A percentile compares a stretch with the other conserved stretches of the same genome.
phyloP scores from a whole-genome alignment of 2,888 invertebrate species.

The Meandrusa payeni region DNA sequence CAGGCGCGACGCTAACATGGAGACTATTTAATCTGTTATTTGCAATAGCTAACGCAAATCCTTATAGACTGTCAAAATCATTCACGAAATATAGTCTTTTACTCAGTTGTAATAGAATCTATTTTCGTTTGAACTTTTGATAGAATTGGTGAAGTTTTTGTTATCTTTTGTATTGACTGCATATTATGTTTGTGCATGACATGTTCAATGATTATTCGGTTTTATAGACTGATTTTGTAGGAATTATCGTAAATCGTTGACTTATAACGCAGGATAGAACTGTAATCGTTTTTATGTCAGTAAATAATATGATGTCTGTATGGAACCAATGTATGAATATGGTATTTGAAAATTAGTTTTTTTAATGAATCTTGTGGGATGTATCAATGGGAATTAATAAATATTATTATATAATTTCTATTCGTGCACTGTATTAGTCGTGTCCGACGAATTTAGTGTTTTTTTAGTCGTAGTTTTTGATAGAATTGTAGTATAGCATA shows the following conservation, averaged over 20 bases:
- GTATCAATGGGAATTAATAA: too few relatives aligned
- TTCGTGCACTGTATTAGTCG: too few relatives aligned
- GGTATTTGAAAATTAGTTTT: conserved; percentile 7
- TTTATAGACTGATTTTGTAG: conserved; percentile 29
- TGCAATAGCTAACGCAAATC: conserved; percentile 22
- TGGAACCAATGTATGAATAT: conserved; percentile 20
- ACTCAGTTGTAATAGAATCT: background rate
- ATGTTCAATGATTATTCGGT: conserved; percentile 14
- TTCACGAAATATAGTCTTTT: background rate
- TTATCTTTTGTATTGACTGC: conserved; percentile 21
- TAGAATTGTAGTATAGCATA: too few relatives aligned
- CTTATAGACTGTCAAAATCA: conserved; percentile 14
- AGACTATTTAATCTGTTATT: conserved; percentile 46
- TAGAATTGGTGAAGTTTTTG: conserved; percentile 15
- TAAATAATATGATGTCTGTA: conserved; percentile 17
- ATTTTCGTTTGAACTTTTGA: conserved; percentile 7
- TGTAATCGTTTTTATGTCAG: background rate
- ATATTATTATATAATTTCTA: too few relatives aligned
- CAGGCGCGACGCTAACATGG: conserved; percentile 44
- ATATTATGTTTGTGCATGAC: conserved; percentile 32
- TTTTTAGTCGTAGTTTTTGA: background rate
- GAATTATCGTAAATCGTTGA: conserved; percentile 10
- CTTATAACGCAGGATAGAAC: conserved; percentile 12
- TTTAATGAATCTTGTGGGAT: background rate
- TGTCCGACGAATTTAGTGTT: too few relatives aligned